Percentiles rank a stretch among this genome's conserved stretches.
These are phyloP conservation scores for Trichosurus vulpecula DNA, from an alignment of 2,797 vertebrate species.

Conservation along the genomic window DNA sequence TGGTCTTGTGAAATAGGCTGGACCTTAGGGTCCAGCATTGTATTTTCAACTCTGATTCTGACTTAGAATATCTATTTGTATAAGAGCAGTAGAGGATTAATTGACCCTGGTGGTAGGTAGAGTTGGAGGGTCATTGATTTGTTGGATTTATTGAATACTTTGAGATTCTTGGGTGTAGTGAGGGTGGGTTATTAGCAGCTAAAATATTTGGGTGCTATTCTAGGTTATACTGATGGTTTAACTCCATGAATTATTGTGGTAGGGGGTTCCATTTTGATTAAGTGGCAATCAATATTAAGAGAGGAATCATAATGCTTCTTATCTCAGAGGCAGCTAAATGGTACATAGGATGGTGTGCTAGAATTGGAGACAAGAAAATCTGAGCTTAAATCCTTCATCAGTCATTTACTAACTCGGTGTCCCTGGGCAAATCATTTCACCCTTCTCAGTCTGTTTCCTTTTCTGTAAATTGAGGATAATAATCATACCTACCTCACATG, in stretches of 20 bases:
- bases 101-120: background rate
- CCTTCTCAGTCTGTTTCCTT: background rate
- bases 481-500: background rate
- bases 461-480: background rate
- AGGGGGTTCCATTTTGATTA: background rate
- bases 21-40: background rate
- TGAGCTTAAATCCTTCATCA: background rate
- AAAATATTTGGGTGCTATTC: slow-evolving; percentile 39
- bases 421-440: background rate
- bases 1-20: background rate
- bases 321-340: background rate
- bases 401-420: background rate
- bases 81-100: background rate
- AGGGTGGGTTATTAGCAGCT: slow-evolving; percentile 11
- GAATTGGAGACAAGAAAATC: background rate
- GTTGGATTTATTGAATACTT: slow-evolving; percentile 44
- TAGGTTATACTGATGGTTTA: background rate
- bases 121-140: background rate
- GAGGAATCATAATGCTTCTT: background rate
- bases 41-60: slow-evolving; percentile 11
- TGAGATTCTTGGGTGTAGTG: slow-evolving; percentile 14
- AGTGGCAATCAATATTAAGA: background rate
- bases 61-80: background rate
- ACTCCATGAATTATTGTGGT: background rate
- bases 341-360: background rate